These are phyloP conservation scores for Hirudinaria manillensis DNA, from an alignment of 2,888 invertebrate genomes.

Conservation along the genomic window DNA sequence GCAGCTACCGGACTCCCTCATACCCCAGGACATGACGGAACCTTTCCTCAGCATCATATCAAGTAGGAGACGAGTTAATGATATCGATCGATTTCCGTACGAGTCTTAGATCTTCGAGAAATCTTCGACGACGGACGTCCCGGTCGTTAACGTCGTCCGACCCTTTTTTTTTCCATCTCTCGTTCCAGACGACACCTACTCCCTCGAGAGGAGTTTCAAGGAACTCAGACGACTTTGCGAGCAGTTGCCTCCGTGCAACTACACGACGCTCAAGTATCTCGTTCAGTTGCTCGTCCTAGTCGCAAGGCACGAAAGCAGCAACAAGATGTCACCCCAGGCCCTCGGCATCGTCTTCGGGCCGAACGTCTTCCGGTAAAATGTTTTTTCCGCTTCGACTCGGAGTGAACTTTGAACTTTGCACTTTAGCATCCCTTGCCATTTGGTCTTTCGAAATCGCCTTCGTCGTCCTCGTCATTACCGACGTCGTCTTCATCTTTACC, in stretches of 20 bases:
- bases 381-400: neutral
- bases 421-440: neutral
- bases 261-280: constrained; percentile 53
- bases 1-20: constrained; percentile 18
- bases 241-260: constrained; percentile 53
- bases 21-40: constrained; percentile 10
- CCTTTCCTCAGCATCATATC: constrained; percentile 8
- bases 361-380: constrained; percentile 53
- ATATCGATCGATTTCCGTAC: too few species aligned
- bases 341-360: constrained; percentile 56
- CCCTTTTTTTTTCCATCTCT: too few species aligned
- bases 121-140: too few species aligned
- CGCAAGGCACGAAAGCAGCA: constrained; percentile 48
- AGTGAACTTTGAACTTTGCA: neutral
- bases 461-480: too few species aligned
- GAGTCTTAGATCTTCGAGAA: too few species aligned
- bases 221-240: constrained; percentile 12
- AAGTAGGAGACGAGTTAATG: too few species aligned
- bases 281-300: constrained; percentile 54
- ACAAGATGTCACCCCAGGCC: constrained; percentile 54
- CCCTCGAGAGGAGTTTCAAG: neutral
- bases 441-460: too few species aligned
- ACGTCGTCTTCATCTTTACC: too few species aligned
- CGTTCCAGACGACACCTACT: neutral
- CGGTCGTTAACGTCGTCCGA: too few species aligned